These are phyloP conservation scores for Aphaenogaster ashmeadi DNA, from an alignment of 1,140 invertebrate species.

Conservation along the genomic window DNA sequence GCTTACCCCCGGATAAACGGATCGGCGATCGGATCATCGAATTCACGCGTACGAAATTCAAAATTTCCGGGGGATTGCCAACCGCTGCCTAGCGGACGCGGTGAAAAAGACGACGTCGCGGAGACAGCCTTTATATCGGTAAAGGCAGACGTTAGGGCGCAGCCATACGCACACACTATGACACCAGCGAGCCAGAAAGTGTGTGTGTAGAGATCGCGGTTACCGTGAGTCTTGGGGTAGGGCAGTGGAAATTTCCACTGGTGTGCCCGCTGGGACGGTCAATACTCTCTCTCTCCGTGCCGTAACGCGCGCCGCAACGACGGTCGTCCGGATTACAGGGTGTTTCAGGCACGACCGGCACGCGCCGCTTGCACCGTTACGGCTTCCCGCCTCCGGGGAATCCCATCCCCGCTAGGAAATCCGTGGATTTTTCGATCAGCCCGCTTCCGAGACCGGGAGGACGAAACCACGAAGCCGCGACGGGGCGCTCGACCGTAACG, in stretches of 20 bases:
- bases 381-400: conserved; percentile 39
- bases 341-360: conserved; percentile 56
- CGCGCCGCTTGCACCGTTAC: conserved; percentile 42
- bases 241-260: conserved; percentile 86
- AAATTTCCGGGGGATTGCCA: conserved; percentile 24
- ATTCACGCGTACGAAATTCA: not conserved
- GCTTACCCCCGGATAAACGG: not conserved
- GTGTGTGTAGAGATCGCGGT: conserved; percentile 66
- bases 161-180: conserved; percentile 57
- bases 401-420: conserved; percentile 18
- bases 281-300: conserved; percentile 84
- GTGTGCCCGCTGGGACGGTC: conserved; percentile 83
- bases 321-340: conserved; percentile 72
- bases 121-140: conserved; percentile 64
- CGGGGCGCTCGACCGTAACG: not conserved
- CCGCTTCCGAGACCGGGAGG: not conserved
- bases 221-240: conserved; percentile 81
- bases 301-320: conserved; percentile 73
- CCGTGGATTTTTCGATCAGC: conserved; percentile 25
- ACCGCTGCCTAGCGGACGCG: conserved; percentile 40
- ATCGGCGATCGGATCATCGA: not conserved
- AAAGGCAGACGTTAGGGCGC: conserved; percentile 68
- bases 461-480: not conserved
- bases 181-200: conserved; percentile 62
- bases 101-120: conserved; percentile 32